Conservation (phyloP, 1,140 invertebrate species). For the Leptinotarsa lineolata region DNA sequence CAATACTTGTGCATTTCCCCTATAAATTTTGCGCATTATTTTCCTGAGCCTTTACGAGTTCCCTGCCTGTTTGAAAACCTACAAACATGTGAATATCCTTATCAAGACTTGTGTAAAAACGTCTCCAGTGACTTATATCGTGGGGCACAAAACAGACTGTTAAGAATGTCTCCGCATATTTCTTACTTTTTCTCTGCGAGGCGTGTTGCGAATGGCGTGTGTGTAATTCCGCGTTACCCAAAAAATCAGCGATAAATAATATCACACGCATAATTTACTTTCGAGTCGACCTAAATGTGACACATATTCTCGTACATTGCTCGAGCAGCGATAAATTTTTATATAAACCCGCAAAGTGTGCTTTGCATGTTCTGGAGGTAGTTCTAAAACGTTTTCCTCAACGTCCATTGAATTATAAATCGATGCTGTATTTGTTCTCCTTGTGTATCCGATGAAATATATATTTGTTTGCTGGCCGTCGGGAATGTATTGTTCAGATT, state of each 20-base stretch:
- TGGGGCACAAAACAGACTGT: not conserved
- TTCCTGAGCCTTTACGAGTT: too few relatives aligned
- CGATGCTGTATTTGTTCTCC: not conserved
- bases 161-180: not conserved
- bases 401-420: not conserved
- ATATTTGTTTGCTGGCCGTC: too few relatives aligned
- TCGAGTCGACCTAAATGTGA: constrained; percentile 17
- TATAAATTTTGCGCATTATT: too few relatives aligned
- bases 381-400: constrained; percentile 5
- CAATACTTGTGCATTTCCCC: too few relatives aligned
- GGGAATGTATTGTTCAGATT: too few relatives aligned
- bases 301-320: constrained; percentile 13
- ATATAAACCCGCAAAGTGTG: constrained; percentile 9
- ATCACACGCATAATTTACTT: constrained; percentile 2
- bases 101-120: not conserved
- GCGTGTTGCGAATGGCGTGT: constrained; percentile 5
- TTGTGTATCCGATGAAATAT: too few relatives aligned
- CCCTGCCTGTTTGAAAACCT: too few relatives aligned
- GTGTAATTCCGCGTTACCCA: constrained; percentile 11
- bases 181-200: not conserved
- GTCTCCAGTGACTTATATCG: not conserved
- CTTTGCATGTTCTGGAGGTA: constrained; percentile 5
- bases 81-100: too few relatives aligned
- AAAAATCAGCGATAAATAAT: constrained; percentile 18
- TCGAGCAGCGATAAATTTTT: constrained; percentile 10